These are phyloP conservation scores for Aphrocallistes beatrix DNA, from an alignment of 37 sponge, comb jelly and placozoan genomes.

Conservation along the genomic window DNA sequence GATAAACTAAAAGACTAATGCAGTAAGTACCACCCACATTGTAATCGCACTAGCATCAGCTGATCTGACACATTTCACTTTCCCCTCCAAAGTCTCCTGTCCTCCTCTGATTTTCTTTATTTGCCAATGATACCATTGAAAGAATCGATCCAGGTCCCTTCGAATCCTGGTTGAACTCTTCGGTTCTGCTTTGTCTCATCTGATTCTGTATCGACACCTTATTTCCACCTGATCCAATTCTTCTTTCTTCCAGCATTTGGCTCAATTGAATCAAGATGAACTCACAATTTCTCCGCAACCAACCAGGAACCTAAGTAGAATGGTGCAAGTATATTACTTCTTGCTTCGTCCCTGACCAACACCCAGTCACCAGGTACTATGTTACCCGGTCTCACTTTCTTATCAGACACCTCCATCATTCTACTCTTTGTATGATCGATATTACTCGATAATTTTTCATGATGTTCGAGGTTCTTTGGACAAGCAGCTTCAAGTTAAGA, in stretches of 20 bases:
- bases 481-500: background rate
- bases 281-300: background rate
- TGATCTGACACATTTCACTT: background rate
- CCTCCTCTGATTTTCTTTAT: no score
- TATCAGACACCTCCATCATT: background rate
- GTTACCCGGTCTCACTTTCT: background rate
- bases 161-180: background rate
- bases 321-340: background rate
- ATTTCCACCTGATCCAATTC: background rate
- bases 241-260: background rate
- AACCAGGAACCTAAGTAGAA: background rate
- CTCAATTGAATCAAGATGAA: background rate
- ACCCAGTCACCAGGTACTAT: background rate
- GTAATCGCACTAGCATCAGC: background rate
- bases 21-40: background rate
- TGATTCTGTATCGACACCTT: background rate
- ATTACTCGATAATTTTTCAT: background rate
- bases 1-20: background rate
- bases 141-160: no score
- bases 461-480: background rate
- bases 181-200: background rate
- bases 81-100: background rate
- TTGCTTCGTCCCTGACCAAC: background rate
- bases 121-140: no score
- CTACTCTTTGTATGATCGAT: background rate